Evolutionary conservation across 2,797 vertebrate species (phyloP).

Genomic region (Lagocephalus sceleratus): DNA sequence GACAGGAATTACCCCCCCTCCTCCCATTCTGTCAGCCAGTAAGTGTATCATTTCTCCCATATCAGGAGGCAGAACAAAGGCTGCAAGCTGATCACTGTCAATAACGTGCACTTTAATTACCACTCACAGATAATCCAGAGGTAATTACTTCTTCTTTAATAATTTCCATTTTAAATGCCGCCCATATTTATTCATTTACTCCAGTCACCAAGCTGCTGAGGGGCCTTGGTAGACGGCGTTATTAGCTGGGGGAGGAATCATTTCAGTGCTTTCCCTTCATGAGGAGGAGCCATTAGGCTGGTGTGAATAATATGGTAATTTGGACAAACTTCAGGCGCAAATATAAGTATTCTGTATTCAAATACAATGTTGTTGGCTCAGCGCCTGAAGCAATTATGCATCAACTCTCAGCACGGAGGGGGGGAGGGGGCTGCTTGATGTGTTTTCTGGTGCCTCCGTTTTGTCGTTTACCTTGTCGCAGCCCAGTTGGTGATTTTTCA

Average conservation of each 20-base stretch:
- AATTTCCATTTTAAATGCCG: conserved; percentile 58
- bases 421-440: conserved; percentile 18
- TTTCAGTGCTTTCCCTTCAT: conserved; percentile 29
- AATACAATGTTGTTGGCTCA: conserved; percentile 32
- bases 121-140: conserved; percentile 57
- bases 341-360: conserved; percentile 35
- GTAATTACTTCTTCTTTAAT: conserved; percentile 65
- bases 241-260: conserved; percentile 27
- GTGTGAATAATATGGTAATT: conserved; percentile 54
- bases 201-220: conserved; percentile 31
- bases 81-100: conserved; percentile 50
- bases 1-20: too few relatives aligned
- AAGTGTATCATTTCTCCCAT: conserved; percentile 3
- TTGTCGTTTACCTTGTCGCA: neutral
- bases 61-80: conserved; percentile 38
- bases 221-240: conserved; percentile 20
- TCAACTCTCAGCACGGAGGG: conserved; percentile 10
- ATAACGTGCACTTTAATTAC: conserved; percentile 64
- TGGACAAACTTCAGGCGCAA: conserved; percentile 25
- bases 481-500: neutral
- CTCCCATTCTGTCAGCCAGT: too few relatives aligned
- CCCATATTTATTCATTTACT: conserved; percentile 48
- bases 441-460: conserved; percentile 3
- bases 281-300: conserved; percentile 28
- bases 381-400: conserved; percentile 29